A percentile compares a stretch with the other conserved stretches of the same genome.
phyloP scores from a whole-genome alignment of 2,113 vertebrate genomes.

The Siniperca knerii region DNA sequence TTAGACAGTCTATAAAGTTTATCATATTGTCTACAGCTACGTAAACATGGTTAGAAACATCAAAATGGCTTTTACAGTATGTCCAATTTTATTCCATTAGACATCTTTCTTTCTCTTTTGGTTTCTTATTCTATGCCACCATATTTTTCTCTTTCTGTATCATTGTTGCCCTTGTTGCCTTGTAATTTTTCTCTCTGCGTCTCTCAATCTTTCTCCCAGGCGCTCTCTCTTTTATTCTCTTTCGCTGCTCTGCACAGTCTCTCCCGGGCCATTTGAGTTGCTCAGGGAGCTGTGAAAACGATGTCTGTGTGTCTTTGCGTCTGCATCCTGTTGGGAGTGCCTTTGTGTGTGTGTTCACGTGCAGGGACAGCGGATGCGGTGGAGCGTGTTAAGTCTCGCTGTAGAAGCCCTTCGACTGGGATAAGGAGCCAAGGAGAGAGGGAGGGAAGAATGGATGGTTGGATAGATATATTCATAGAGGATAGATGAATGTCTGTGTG shows the following conservation, averaged over 20 bases:
- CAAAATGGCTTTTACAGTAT: not conserved
- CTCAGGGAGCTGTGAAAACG: constrained; percentile 79
- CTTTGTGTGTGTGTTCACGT: constrained; percentile 33
- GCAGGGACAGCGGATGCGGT: constrained; percentile 58
- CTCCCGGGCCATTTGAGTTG: constrained; percentile 74
- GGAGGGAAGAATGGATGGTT: constrained; percentile 30
- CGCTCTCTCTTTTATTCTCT: constrained; percentile 42
- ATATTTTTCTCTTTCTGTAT: constrained; percentile 26
- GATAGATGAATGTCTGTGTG: constrained; percentile 48
- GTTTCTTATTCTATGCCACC: constrained; percentile 4
- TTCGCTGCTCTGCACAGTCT: constrained; percentile 57
- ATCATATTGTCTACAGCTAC: not conserved
- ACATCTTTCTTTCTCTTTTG: not conserved
- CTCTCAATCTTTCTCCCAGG: constrained; percentile 35
- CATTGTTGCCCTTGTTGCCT: constrained; percentile 55
- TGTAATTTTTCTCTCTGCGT: constrained; percentile 38
- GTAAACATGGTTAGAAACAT: constrained; percentile 16
- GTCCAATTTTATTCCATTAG: not conserved
- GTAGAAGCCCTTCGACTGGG: constrained; percentile 62
- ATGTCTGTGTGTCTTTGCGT: constrained; percentile 69
- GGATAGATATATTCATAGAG: constrained; percentile 59
- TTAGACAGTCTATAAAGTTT: constrained; percentile 13
- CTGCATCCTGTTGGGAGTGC: constrained; percentile 65
- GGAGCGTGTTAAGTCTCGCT: constrained; percentile 65
- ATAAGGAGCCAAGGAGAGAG: constrained; percentile 52